phyloP scores from a whole-genome alignment of 2,797 vertebrate species.

The Sebastes taczanowskii region DNA sequence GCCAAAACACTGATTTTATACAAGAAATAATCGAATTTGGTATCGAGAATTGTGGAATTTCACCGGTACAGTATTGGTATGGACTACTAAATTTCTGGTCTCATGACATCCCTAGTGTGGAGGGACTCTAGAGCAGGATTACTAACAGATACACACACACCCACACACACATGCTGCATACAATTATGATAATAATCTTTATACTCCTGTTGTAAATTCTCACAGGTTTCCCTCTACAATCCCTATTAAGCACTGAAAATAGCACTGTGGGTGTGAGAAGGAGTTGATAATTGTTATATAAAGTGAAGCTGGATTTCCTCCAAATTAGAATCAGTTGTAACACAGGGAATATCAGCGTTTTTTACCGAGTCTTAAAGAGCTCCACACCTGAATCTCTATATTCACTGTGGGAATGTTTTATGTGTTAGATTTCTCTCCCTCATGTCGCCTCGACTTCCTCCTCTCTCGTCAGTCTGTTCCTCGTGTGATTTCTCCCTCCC shows the following conservation, averaged over 20 bases:
- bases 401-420: constrained; percentile 30
- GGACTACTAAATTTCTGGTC: not conserved
- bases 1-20: too few species aligned
- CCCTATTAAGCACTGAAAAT: constrained; percentile 45
- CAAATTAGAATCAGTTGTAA: constrained; percentile 54
- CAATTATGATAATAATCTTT: constrained; percentile 38
- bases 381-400: constrained; percentile 12
- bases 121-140: not conserved
- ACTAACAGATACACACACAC: not conserved
- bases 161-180: not conserved
- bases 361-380: constrained; percentile 28
- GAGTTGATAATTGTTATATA: constrained; percentile 59
- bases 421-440: constrained; percentile 18
- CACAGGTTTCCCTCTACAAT: constrained; percentile 31
- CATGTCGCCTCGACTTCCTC: not conserved
- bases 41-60: too few species aligned
- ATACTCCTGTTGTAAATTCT: constrained; percentile 34
- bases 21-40: too few species aligned
- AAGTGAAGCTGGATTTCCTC: constrained; percentile 41
- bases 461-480: constrained; percentile 5
- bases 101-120: not conserved
- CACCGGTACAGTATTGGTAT: too few species aligned
- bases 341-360: constrained; percentile 39
- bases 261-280: constrained; percentile 42
- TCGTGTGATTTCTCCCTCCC: not conserved